These are phyloP conservation scores for Tricholauxania praeusta DNA, from an alignment of 2,888 invertebrate species.

Conservation along the genomic window DNA sequence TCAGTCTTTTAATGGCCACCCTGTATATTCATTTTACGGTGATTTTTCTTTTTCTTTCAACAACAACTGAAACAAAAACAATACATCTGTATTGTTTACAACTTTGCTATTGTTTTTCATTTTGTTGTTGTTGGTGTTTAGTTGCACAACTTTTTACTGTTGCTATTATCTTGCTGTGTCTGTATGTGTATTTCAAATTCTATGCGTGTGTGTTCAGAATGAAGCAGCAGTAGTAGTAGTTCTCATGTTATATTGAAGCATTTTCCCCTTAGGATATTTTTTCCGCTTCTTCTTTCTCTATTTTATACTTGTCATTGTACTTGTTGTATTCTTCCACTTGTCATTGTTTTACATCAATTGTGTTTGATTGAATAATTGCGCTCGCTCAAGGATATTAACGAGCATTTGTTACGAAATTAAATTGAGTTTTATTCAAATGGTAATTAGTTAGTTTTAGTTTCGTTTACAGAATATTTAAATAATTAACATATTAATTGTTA, in stretches of 20 bases:
- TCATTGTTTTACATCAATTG: slow-evolving; percentile 19
- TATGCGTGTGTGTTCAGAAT: too few species aligned
- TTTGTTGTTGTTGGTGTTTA: slow-evolving; percentile 22
- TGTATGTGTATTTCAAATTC: not conserved
- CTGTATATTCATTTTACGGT: too few species aligned
- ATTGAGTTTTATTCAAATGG: slow-evolving; percentile 1
- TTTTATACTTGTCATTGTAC: not conserved
- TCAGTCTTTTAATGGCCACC: too few species aligned
- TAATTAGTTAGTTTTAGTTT: too few species aligned
- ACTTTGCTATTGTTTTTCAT: slow-evolving; percentile 21
- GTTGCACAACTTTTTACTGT: slow-evolving; percentile 30
- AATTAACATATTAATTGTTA: too few species aligned
- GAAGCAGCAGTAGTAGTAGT: too few species aligned
- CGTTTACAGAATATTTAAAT: too few species aligned
- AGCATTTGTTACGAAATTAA: slow-evolving; percentile 17
- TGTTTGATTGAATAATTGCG: slow-evolving; percentile 33
- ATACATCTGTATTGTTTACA: slow-evolving; percentile 11
- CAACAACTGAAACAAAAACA: not conserved
- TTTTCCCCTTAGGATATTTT: too few species aligned
- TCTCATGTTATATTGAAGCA: too few species aligned
- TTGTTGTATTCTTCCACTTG: not conserved
- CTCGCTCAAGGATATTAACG: slow-evolving; percentile 19
- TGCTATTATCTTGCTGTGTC: not conserved
- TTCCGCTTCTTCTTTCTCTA: too few species aligned
- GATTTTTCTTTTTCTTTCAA: not conserved